Conservation (phyloP, 1,140 invertebrate species). For the Odontomachus brunneus region DNA sequence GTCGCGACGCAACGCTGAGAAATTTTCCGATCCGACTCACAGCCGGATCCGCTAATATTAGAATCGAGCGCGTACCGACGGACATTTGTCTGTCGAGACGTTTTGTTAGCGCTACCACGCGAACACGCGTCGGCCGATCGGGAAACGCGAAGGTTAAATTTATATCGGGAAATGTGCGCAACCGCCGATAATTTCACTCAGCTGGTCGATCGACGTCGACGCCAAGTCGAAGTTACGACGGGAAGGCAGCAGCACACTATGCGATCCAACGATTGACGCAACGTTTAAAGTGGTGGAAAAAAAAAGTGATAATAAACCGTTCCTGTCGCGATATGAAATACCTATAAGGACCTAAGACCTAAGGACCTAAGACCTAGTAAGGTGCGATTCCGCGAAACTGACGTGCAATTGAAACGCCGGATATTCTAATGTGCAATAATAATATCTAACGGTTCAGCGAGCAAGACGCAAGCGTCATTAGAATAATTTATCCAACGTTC, state of each 20-base stretch:
- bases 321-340: no score
- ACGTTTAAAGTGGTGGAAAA: no score
- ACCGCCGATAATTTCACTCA: neutral
- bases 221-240: neutral
- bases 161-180: constrained; percentile 8
- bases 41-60: constrained; percentile 67
- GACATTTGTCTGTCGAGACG: constrained; percentile 23
- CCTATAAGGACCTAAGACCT: no score
- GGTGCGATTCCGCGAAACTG: no score
- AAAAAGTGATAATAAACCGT: no score
- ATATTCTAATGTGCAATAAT: no score
- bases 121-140: constrained; percentile 10
- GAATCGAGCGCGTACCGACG: constrained; percentile 64
- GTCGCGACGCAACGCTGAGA: constrained; percentile 50
- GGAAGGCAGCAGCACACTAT: neutral
- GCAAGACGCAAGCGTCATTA: no score
- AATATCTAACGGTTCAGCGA: no score
- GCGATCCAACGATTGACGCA: no score
- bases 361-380: no score
- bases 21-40: constrained; percentile 70
- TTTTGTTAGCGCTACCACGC: constrained; percentile 61
- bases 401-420: no score
- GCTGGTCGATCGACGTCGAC: neutral
- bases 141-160: constrained; percentile 50
- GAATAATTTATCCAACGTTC: neutral